Evolutionary conservation across 2,888 invertebrate genomes (phyloP).

Genomic region (Phyllotreta striolata): DNA sequence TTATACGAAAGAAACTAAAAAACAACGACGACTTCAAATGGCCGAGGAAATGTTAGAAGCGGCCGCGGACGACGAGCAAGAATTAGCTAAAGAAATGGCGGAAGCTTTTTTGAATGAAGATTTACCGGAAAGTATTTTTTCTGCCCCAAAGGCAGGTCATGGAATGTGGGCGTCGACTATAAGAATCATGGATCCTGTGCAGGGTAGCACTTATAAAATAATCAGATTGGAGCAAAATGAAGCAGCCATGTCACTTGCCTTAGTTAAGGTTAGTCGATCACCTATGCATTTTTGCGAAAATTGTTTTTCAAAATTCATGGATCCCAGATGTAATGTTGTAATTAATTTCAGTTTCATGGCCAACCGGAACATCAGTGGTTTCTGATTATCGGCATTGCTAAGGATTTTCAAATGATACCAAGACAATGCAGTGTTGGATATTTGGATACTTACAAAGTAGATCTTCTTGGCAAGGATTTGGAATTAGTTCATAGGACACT

Average conservation of each 20-base stretch:
- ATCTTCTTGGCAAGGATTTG: slow-evolving; percentile 80
- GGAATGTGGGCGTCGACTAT: slow-evolving; percentile 97
- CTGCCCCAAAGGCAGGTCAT: slow-evolving; percentile 93
- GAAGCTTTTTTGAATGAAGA: slow-evolving; percentile 95
- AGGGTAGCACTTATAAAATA: slow-evolving; percentile 71
- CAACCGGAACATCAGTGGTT: slow-evolving; percentile 62
- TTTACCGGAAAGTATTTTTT: slow-evolving; percentile 91
- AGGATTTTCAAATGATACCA: slow-evolving; percentile 89
- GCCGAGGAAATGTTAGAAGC: slow-evolving; percentile 98
- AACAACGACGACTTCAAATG: slow-evolving; percentile 91
- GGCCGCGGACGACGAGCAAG: slow-evolving; percentile 94
- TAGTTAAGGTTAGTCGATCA: slow-evolving; percentile 59
- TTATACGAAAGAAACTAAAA: slow-evolving; percentile 96
- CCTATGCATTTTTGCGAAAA: background rate
- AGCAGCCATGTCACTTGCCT: slow-evolving; percentile 88
- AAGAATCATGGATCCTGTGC: slow-evolving; percentile 85
- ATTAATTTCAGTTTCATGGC: slow-evolving; percentile 52
- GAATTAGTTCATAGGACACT: slow-evolving; percentile 94
- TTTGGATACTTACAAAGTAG: slow-evolving; percentile 82
- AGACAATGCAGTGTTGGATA: slow-evolving; percentile 83
- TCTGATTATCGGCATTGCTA: slow-evolving; percentile 77
- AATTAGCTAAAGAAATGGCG: slow-evolving; percentile 96
- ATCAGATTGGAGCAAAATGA: slow-evolving; percentile 94
- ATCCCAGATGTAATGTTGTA: background rate
- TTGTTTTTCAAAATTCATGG: background rate